A percentile compares a stretch with the other conserved stretches of the same genome.
phyloP scores from a whole-genome alignment of 2,888 invertebrate species.

The Folsomia manolachei region DNA sequence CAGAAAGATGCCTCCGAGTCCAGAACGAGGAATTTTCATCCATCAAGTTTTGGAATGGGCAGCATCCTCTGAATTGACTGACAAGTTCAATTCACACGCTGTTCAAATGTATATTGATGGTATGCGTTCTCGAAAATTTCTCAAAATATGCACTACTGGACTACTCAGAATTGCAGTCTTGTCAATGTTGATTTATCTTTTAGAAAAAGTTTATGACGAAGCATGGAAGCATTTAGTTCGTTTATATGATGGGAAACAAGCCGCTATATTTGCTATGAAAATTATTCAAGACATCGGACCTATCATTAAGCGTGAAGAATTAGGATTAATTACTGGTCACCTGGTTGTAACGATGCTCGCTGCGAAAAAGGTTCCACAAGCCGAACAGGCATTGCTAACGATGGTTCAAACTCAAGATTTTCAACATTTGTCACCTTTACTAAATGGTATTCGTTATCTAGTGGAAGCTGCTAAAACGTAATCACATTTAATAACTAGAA shows the following conservation, averaged over 20 bases:
- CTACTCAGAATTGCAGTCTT: no score
- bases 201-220: constrained; percentile 40
- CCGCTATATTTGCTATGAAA: constrained; percentile 28
- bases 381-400: constrained; percentile 36
- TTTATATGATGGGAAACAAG: constrained; percentile 36
- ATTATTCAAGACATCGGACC: constrained; percentile 28
- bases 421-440: constrained; percentile 35
- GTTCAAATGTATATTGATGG: constrained; percentile 41
- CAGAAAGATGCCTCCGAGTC: constrained; percentile 39
- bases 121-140: constrained; percentile 17
- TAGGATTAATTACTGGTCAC: constrained; percentile 39
- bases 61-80: constrained; percentile 26
- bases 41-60: constrained; percentile 41
- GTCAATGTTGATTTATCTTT: constrained; percentile 1
- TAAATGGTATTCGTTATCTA: constrained; percentile 42
- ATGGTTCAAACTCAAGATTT: constrained; percentile 34
- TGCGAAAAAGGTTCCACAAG: constrained; percentile 33
- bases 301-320: constrained; percentile 32
- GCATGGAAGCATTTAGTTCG: constrained; percentile 45
- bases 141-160: no score
- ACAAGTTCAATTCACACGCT: constrained; percentile 35
- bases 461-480: constrained; percentile 42
- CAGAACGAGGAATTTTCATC: constrained; percentile 40
- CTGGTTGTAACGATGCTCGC: constrained; percentile 36
- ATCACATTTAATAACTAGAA: not conserved